phyloP scores from a whole-genome alignment of 2,113 vertebrate genomes.

The Catagonus wagneri region DNA sequence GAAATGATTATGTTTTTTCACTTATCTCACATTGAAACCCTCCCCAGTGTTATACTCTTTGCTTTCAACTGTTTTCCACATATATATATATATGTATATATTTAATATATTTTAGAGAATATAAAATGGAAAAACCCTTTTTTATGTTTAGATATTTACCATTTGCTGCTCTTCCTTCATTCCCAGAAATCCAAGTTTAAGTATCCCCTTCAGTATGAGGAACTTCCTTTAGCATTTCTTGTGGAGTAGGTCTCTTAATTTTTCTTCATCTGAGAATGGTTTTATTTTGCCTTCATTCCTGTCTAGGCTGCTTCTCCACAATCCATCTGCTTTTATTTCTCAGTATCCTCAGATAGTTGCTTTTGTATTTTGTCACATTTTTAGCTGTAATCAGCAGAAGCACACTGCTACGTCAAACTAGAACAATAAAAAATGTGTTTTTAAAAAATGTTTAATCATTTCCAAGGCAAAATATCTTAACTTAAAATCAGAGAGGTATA shows the following conservation, averaged over 20 bases:
- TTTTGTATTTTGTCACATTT: conserved; percentile 31
- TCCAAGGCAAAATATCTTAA: neutral
- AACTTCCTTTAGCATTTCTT: neutral
- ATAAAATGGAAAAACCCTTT: neutral
- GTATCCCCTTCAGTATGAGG: neutral
- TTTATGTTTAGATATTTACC: neutral
- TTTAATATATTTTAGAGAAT: neutral
- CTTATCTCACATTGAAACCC: neutral
- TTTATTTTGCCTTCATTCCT: neutral
- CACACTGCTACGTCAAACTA: neutral
- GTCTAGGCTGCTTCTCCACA: neutral
- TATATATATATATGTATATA: neutral
- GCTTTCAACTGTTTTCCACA: neutral
- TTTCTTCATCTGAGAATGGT: neutral
- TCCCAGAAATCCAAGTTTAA: neutral
- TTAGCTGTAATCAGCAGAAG: neutral
- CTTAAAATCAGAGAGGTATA: neutral
- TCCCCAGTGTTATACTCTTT: neutral
- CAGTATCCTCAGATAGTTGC: neutral
- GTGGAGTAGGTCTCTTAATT: neutral
- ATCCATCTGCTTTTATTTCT: neutral
- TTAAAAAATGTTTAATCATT: neutral
- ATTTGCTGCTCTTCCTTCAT: conserved; percentile 18
- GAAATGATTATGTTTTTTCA: neutral
- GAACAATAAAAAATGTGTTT: neutral